Conservation (phyloP, 2,113 vertebrate species). For the Suncus etruscus region DNA sequence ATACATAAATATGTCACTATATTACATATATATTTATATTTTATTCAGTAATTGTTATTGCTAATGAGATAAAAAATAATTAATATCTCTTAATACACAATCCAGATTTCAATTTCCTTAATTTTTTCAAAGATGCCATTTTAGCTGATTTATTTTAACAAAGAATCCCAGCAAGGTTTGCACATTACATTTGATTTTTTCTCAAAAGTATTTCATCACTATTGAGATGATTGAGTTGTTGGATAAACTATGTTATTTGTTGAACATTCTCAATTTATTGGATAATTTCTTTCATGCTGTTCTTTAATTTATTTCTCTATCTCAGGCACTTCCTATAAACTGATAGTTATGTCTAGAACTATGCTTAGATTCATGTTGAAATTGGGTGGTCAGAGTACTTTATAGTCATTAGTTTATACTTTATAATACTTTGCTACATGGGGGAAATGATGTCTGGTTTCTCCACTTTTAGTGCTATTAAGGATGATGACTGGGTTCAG, state of each 20-base stretch:
- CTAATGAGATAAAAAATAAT: conserved; percentile 33
- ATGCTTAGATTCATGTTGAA: conserved; percentile 42
- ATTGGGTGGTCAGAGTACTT: neutral
- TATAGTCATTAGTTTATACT: neutral
- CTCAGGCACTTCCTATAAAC: neutral
- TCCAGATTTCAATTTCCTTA: conserved; percentile 19
- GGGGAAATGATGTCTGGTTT: conserved; percentile 9
- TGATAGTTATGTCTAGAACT: neutral
- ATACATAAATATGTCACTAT: neutral
- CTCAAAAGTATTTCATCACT: neutral
- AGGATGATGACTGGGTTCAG: conserved; percentile 36
- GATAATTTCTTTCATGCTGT: neutral
- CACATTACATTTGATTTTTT: neutral
- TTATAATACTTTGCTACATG: conserved; percentile 17
- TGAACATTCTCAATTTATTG: conserved; percentile 28
- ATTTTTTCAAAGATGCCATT: conserved; percentile 52
- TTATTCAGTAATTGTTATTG: neutral
- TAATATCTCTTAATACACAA: conserved; percentile 25
- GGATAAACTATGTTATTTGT: neutral
- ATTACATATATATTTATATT: neutral
- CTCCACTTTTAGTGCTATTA: neutral
- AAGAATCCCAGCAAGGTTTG: conserved; percentile 1
- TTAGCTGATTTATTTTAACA: conserved; percentile 16
- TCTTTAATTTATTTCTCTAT: conserved; percentile 34
- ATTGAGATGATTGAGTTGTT: conserved; percentile 35